phyloP scores from a whole-genome alignment of 2,888 invertebrate species.

The Morpho achilles region DNA sequence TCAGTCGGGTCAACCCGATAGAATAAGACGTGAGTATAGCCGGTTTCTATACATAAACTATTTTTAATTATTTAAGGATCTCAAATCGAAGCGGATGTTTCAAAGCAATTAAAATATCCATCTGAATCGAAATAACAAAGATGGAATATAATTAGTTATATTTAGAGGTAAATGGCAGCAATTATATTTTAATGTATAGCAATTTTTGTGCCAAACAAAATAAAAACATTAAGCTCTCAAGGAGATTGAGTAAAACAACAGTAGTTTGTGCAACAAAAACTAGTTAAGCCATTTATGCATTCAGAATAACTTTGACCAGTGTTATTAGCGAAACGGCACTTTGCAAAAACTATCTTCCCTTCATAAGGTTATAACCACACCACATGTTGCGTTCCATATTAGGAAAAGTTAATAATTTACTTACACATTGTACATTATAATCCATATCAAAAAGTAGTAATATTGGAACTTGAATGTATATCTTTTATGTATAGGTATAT shows the following conservation, averaged over 20 bases:
- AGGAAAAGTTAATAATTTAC: slow-evolving; percentile 64
- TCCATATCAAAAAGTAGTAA: not conserved
- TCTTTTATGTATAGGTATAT: too few relatives aligned
- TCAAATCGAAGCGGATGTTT: too few relatives aligned
- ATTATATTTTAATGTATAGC: too few relatives aligned
- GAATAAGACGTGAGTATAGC: too few relatives aligned
- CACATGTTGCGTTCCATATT: slow-evolving; percentile 50
- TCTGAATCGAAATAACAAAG: too few relatives aligned
- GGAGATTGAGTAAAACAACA: slow-evolving; percentile 18
- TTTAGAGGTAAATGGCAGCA: too few relatives aligned
- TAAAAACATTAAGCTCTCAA: slow-evolving; percentile 14
- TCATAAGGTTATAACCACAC: slow-evolving; percentile 48
- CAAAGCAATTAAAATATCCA: too few relatives aligned
- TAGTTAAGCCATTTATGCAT: slow-evolving; percentile 44
- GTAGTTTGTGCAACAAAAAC: slow-evolving; percentile 39
- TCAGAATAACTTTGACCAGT: slow-evolving; percentile 42
- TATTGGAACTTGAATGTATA: too few relatives aligned
- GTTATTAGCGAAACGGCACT: slow-evolving; percentile 52
- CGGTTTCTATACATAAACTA: too few relatives aligned
- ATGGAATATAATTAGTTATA: too few relatives aligned
- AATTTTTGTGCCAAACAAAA: slow-evolving; percentile 1
- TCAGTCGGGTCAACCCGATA: too few relatives aligned
- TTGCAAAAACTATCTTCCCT: slow-evolving; percentile 48
- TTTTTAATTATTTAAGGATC: too few relatives aligned
- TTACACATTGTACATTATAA: slow-evolving; percentile 40